phyloP scores from a whole-genome alignment of 2,888 invertebrate genomes.

The Pollenia labialis region DNA sequence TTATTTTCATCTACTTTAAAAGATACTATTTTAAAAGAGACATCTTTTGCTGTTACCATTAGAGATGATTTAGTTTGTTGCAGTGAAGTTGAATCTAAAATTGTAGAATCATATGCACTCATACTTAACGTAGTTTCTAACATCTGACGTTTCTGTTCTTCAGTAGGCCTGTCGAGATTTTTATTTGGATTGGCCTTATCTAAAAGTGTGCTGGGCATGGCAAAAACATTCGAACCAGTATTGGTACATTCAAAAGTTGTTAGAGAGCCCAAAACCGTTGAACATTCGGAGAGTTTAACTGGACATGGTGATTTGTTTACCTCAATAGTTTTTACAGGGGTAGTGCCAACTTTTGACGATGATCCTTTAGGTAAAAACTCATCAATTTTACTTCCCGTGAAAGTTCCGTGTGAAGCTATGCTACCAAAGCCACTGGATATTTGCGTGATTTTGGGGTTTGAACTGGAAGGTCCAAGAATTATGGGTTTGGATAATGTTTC shows the following conservation, averaged over 20 bases:
- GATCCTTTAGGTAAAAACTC: constrained; percentile 79
- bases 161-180: constrained; percentile 40
- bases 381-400: constrained; percentile 71
- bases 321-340: constrained; percentile 20
- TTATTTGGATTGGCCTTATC: constrained; percentile 13
- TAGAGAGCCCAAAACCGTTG: constrained; percentile 78
- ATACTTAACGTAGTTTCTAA: constrained; percentile 81
- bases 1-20: neutral
- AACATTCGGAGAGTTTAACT: constrained; percentile 78
- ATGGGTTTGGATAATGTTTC: constrained; percentile 54
- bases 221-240: constrained; percentile 10
- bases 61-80: constrained; percentile 54
- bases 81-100: constrained; percentile 65
- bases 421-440: constrained; percentile 47
- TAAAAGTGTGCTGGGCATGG: constrained; percentile 20
- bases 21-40: neutral
- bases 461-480: constrained; percentile 50
- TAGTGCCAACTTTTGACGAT: constrained; percentile 79
- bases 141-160: constrained; percentile 65
- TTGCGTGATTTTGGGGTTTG: constrained; percentile 28
- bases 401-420: constrained; percentile 57
- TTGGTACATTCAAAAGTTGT: constrained; percentile 73
- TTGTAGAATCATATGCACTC: constrained; percentile 79
- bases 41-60: constrained; percentile 36
- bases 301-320: constrained; percentile 48